Percentiles rank a stretch among this genome's conserved stretches.
These are phyloP conservation scores for Parthenolecanium corni DNA, from an alignment of 2,888 invertebrate genomes.

Conservation along the genomic window DNA sequence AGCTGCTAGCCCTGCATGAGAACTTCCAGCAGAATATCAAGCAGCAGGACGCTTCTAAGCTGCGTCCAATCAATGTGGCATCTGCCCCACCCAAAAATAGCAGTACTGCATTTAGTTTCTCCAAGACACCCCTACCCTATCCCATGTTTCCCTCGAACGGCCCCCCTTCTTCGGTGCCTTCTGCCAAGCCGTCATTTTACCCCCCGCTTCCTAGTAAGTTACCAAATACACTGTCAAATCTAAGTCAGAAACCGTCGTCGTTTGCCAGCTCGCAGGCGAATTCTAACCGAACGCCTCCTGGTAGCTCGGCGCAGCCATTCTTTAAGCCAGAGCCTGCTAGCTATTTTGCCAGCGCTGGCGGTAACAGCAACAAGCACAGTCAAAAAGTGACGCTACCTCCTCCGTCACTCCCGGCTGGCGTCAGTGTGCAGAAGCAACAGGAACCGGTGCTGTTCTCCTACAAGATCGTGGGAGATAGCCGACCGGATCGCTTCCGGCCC, in stretches of 20 bases:
- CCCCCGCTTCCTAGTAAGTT: slow-evolving; percentile 16
- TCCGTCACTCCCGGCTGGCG: background rate
- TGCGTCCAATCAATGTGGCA: slow-evolving; percentile 30
- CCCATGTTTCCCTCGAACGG: background rate
- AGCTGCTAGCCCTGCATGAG: slow-evolving; percentile 35
- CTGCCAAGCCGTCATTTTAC: background rate
- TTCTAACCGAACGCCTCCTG: slow-evolving; percentile 10
- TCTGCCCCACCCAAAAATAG: slow-evolving; percentile 11
- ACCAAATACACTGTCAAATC: slow-evolving; percentile 25
- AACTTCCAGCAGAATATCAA: slow-evolving; percentile 35
- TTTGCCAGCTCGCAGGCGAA: slow-evolving; percentile 6
- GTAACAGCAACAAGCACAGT: slow-evolving; percentile 5
- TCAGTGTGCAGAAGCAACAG: no score
- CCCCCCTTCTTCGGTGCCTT: background rate
- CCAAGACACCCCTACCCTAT: no score
- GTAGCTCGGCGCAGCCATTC: background rate
- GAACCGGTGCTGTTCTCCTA: slow-evolving; percentile 1
- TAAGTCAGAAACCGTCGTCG: slow-evolving; percentile 17
- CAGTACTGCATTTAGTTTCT: no score
- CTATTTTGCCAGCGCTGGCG: background rate
- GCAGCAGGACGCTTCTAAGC: slow-evolving; percentile 29
- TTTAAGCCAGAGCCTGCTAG: slow-evolving; percentile 3
- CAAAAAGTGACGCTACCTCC: slow-evolving; percentile 10
- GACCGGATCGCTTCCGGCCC: background rate
- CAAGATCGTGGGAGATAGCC: background rate